Percentiles rank a stretch among this genome's conserved stretches.
These are phyloP conservation scores for Cremastinae sp. DNA, from an alignment of 2,888 invertebrate genomes.

Conservation along the genomic window DNA sequence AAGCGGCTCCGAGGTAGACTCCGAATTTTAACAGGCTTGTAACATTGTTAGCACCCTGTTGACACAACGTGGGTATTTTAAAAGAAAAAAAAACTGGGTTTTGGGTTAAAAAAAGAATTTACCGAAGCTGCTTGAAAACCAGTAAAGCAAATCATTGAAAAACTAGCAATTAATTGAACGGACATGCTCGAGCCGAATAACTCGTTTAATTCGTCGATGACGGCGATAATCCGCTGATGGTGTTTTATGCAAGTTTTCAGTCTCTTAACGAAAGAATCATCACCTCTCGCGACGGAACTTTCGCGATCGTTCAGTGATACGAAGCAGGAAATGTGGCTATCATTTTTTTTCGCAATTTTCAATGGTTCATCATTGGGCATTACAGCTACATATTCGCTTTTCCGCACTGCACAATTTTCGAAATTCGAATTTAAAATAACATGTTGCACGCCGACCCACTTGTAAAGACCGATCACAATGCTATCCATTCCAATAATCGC, in stretches of 20 bases:
- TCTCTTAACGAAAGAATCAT: slow-evolving; percentile 54
- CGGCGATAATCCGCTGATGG: slow-evolving; percentile 68
- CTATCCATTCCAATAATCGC: slow-evolving; percentile 71
- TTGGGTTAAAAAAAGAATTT: slow-evolving; percentile 30
- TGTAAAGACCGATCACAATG: slow-evolving; percentile 63
- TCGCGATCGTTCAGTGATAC: slow-evolving; percentile 55
- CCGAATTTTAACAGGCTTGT: slow-evolving; percentile 68
- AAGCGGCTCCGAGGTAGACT: slow-evolving; percentile 68
- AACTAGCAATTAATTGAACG: slow-evolving; percentile 74
- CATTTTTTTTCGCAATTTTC: not conserved
- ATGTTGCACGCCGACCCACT: slow-evolving; percentile 66
- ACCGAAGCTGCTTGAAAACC: slow-evolving; percentile 74
- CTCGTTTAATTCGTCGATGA: slow-evolving; percentile 67
- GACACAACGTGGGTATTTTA: not conserved
- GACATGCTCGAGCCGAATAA: slow-evolving; percentile 68
- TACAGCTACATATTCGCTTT: slow-evolving; percentile 18
- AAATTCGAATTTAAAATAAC: slow-evolving; percentile 67
- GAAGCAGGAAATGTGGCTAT: slow-evolving; percentile 32
- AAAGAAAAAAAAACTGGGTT: not conserved
- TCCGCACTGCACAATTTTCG: slow-evolving; percentile 61
- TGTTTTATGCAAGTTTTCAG: slow-evolving; percentile 66
- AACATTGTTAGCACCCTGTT: slow-evolving; percentile 68
- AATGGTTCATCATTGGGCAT: not conserved
- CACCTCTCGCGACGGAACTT: not conserved
- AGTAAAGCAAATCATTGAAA: slow-evolving; percentile 74